These are phyloP conservation scores for Lasiurus cinereus DNA, from an alignment of 2,113 vertebrate species.

Conservation along the genomic window DNA sequence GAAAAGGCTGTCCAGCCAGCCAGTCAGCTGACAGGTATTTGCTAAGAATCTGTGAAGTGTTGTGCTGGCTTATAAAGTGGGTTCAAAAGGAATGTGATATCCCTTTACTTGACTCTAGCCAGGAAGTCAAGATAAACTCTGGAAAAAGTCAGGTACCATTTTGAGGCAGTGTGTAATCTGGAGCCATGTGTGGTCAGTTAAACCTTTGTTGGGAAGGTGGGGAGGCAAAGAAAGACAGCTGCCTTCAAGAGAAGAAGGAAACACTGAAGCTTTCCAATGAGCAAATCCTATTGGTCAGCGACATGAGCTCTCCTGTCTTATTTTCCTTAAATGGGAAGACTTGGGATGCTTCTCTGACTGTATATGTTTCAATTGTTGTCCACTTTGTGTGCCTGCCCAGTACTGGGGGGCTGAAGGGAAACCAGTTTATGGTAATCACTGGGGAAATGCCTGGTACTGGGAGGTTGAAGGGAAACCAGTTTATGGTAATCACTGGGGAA, in stretches of 20 bases:
- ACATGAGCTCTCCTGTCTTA: background rate
- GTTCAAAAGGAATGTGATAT: background rate
- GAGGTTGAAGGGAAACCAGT: background rate
- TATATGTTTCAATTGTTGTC: background rate
- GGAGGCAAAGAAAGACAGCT: background rate
- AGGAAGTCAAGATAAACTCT: background rate
- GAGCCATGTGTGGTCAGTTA: background rate
- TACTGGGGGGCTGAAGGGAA: background rate
- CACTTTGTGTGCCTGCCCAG: too few species aligned
- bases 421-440: background rate
- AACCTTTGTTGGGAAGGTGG: background rate
- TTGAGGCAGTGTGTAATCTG: background rate
- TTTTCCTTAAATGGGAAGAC: background rate
- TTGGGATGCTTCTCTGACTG: background rate
- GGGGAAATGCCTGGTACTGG: background rate
- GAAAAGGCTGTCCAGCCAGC: background rate
- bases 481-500: background rate
- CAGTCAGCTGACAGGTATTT: background rate
- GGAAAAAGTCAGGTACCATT: background rate
- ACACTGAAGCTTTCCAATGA: background rate
- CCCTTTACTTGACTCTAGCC: slow-evolving; percentile 31
- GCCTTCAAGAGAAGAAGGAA: background rate
- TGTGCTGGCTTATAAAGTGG: background rate
- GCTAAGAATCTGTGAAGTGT: background rate
- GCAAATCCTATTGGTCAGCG: background rate